phyloP scores from a whole-genome alignment of 2,888 invertebrate genomes.

The Acholoe squamosa region DNA sequence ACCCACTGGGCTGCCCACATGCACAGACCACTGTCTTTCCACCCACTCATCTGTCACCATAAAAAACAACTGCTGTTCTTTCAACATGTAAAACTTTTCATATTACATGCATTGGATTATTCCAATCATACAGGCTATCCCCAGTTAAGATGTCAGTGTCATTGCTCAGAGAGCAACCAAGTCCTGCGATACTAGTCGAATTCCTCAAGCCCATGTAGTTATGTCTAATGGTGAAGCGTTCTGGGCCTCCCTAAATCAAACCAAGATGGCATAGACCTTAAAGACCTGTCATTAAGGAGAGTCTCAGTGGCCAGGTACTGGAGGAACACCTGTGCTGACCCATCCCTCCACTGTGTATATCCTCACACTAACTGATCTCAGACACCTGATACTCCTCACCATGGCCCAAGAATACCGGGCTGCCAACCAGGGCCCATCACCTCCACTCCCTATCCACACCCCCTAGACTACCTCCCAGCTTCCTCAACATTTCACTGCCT shows the following conservation, averaged over 20 bases:
- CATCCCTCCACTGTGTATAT: constrained; percentile 11
- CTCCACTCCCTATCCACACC: background rate
- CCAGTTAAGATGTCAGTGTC: background rate
- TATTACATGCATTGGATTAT: too few species aligned
- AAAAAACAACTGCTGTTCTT: background rate
- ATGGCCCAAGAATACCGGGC: background rate
- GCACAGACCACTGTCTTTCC: background rate
- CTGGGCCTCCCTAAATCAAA: too few species aligned
- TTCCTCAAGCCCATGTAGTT: too few species aligned
- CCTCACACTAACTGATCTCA: background rate
- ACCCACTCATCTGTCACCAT: background rate
- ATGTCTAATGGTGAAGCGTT: too few species aligned
- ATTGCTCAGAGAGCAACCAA: too few species aligned
- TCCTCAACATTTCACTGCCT: background rate
- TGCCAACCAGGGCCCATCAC: constrained; percentile 24
- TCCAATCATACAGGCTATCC: too few species aligned
- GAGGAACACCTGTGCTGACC: constrained; percentile 24
- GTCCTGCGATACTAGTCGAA: too few species aligned
- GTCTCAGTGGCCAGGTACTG: constrained; percentile 14
- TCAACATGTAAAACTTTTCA: too few species aligned
- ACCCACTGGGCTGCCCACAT: constrained; percentile 25
- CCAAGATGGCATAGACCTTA: too few species aligned
- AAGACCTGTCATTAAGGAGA: background rate
- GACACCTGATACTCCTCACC: constrained; percentile 17
- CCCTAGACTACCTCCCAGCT: background rate